These are phyloP conservation scores for Onthophagus taurus DNA, from an alignment of 1,140 invertebrate genomes.

Conservation along the genomic window DNA sequence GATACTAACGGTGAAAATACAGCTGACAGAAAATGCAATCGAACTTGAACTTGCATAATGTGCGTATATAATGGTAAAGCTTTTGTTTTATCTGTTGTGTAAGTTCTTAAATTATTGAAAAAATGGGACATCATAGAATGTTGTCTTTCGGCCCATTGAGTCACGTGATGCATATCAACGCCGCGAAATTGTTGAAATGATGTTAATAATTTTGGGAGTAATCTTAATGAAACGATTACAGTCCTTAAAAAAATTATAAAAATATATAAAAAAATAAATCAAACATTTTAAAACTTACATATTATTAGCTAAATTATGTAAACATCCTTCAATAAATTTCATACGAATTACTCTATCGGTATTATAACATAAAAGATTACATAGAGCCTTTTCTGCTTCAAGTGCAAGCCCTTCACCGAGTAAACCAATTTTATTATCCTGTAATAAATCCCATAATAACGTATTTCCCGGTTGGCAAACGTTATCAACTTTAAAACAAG, in stretches of 20 bases:
- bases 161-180: constrained; percentile 70
- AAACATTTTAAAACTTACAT: constrained; percentile 40
- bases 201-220: constrained; percentile 81
- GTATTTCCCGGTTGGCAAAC: constrained; percentile 84
- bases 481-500: constrained; percentile 61
- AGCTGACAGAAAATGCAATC: constrained; percentile 83
- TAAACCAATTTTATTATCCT: constrained; percentile 80
- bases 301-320: constrained; percentile 82
- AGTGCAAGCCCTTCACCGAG: constrained; percentile 78
- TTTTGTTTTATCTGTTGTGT: constrained; percentile 37
- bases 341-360: constrained; percentile 79
- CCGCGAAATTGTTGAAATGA: constrained; percentile 84
- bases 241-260: constrained; percentile 47
- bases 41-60: constrained; percentile 81
- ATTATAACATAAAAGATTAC: constrained; percentile 80
- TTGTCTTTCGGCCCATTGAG: constrained; percentile 82
- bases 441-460: constrained; percentile 85
- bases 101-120: constrained; percentile 72
- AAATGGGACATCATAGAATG: constrained; percentile 88
- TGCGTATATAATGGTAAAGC: constrained; percentile 59
- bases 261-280: neutral
- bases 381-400: constrained; percentile 86
- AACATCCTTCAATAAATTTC: constrained; percentile 90
- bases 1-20: constrained; percentile 86
- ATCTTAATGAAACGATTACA: constrained; percentile 76